Evolutionary conservation across 1,140 invertebrate species (phyloP).

Genomic region (Paraescarpia echinospica): DNA sequence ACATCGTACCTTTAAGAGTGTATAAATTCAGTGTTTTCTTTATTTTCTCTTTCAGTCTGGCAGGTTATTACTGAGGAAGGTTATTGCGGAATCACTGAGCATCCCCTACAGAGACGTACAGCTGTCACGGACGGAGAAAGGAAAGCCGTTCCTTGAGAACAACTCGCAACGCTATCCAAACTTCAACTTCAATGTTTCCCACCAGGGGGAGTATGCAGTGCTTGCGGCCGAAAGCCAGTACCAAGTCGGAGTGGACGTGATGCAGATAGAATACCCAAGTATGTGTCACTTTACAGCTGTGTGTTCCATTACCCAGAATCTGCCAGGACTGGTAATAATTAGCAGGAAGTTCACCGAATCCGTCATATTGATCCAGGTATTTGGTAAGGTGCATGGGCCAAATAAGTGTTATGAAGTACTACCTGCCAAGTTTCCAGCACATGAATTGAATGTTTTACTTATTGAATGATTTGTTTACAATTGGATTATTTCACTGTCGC

Average conservation of each 20-base stretch:
- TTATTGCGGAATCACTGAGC: conserved; percentile 65
- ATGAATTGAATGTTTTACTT: too few relatives aligned
- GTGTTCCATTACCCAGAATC: not conserved
- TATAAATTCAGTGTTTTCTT: not conserved
- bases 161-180: conserved; percentile 10
- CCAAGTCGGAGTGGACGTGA: conserved; percentile 63
- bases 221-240: conserved; percentile 68
- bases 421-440: too few relatives aligned
- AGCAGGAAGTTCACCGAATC: too few relatives aligned
- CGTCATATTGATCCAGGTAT: too few relatives aligned
- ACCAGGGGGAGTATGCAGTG: conserved; percentile 84
- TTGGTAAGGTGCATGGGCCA: too few relatives aligned
- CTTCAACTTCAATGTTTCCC: conserved; percentile 85
- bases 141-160: conserved; percentile 59
- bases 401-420: too few relatives aligned
- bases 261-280: conserved; percentile 59
- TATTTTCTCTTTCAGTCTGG: conserved; percentile 70
- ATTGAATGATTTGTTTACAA: too few relatives aligned
- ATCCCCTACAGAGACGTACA: conserved; percentile 69
- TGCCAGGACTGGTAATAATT: not conserved
- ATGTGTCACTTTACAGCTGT: conserved; percentile 33
- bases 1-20: not conserved
- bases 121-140: conserved; percentile 60
- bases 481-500: too few relatives aligned
- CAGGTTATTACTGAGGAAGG: conserved; percentile 81